Base-by-base conservation (phyloP, 2,113 vertebrate genomes). In the Sebastes fasciatus region DNA sequence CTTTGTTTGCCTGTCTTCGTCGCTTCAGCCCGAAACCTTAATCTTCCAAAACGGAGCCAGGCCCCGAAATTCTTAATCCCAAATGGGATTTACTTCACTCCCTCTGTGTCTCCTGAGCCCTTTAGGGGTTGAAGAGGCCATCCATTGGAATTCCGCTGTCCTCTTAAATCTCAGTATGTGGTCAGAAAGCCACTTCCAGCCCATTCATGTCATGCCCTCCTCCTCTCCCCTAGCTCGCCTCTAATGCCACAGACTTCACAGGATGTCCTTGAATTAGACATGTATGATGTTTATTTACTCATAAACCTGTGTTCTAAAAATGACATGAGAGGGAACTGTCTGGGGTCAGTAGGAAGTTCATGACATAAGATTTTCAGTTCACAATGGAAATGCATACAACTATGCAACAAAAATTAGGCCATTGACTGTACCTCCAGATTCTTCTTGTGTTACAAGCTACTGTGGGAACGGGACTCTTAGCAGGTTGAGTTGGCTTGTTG, bases 81-180 rank as follows among this genome's bases (percentile, higher is more conserved):
- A 79, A 63, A 54, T 74, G 78, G 80, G 81, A 66, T 87, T 90
- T 71, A 68, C 23, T 67, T 78, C 16, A 51, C 54, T 71, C 43
- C 55, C 57, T 82, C 7, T 76, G 74, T 11, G 52, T 72, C 77
- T 79, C 77, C n/a, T 11, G 66, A 67, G 54, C 58, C 77, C 72
- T 84, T 82, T 10, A 12, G 66, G 42, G 80, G 82, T 89, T 83
- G 63, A 86, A 77, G 77, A 81, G 88, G 72, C 71, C 62, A 80
- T 84, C 58, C 66, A 57, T 4, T 85, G 91, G 84, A 90, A 90
- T 91, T 90, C 74, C n/a, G 16, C 8, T 80, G 64, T 80, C 64
- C 74, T 77, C 74, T 88, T 82, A 81, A 89, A 75, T 83, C 88
- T 91, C 92, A 79, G 75, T 66, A 74, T 90, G 89, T 74, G 86